Conservation (phyloP, 2,113 vertebrate genomes). For the Podocnemis expansa region DNA sequence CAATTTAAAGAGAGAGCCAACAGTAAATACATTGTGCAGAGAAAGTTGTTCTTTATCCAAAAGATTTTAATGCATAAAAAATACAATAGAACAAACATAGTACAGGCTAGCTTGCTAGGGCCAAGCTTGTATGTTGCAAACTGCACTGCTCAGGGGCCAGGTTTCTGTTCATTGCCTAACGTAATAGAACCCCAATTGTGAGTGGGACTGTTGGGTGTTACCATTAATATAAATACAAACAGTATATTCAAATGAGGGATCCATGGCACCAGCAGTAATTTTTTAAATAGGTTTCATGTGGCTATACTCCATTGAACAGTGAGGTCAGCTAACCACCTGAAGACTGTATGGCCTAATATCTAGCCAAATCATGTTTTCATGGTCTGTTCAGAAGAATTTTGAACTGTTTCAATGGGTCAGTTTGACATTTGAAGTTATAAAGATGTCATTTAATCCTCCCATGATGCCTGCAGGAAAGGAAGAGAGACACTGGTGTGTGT, state of each 20-base stretch:
- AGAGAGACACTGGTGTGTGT: background rate
- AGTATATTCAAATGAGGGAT: background rate
- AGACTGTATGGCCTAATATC: background rate
- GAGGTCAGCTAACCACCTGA: background rate
- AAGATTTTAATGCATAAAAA: background rate
- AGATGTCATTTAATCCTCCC: background rate
- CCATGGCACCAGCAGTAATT: background rate
- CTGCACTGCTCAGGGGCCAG: background rate
- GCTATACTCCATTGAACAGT: background rate
- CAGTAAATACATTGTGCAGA: background rate
- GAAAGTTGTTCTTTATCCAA: background rate
- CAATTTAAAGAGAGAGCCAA: background rate
- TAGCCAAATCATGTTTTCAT: background rate
- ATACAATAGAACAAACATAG: background rate
- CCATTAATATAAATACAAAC: background rate
- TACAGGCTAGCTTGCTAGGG: background rate
- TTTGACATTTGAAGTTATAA: background rate
- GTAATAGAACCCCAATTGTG: background rate
- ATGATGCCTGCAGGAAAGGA: background rate
- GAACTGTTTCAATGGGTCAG: background rate
- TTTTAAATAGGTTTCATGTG: background rate
- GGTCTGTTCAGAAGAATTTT: background rate
- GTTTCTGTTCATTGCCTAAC: background rate
- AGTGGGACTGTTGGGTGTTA: background rate
- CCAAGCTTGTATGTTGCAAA: background rate